Evolutionary conservation across 2,113 vertebrate genomes (phyloP).

Genomic region (Alosa alosa): DNA sequence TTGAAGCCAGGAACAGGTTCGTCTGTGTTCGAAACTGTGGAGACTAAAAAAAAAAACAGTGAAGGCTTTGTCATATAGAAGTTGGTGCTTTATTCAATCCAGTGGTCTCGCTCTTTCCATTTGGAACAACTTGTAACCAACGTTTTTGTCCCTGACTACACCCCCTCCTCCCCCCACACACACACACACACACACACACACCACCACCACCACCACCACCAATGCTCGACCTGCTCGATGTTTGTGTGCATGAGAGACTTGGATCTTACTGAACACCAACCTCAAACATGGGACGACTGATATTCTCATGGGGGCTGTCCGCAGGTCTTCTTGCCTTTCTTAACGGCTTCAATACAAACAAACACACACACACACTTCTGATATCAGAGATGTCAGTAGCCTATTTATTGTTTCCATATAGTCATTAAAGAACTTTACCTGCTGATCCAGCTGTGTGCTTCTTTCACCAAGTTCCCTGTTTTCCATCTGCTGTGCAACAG

Average conservation of each 20-base stretch:
- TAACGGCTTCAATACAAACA: not conserved
- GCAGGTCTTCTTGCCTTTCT: not conserved
- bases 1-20: not conserved
- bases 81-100: not conserved
- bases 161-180: too few species aligned
- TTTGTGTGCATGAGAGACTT: too few species aligned
- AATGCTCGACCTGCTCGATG: not conserved
- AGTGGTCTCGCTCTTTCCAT: not conserved
- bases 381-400: too few species aligned
- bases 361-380: not conserved
- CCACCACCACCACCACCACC: too few species aligned
- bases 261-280: not conserved
- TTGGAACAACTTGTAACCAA: not conserved
- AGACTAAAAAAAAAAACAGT: not conserved
- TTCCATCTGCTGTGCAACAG: not conserved
- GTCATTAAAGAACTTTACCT: not conserved
- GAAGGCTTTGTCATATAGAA: not conserved
- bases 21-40: not conserved
- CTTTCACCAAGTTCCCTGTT: not conserved
- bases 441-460: not conserved
- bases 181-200: too few species aligned
- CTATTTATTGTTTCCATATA: not conserved
- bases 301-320: not conserved
- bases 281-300: not conserved
- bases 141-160: too few species aligned